Evolutionary conservation across 2,797 vertebrate species (phyloP).

Genomic region (Acanthurus leucopareius): DNA sequence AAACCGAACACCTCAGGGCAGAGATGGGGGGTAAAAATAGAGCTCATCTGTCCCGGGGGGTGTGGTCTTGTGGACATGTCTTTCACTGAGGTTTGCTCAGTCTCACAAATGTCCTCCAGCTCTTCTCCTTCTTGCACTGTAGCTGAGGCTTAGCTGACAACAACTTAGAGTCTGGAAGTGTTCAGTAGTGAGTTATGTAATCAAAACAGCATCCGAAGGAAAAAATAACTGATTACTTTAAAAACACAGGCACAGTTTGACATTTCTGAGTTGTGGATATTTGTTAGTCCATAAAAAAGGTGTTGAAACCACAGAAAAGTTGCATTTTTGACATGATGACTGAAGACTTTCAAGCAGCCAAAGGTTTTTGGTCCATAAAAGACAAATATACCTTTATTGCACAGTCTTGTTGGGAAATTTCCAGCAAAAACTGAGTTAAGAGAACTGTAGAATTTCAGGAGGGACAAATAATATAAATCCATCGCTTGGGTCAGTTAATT

Average conservation of each 20-base stretch:
- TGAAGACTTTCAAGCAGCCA: not conserved
- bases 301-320: not conserved
- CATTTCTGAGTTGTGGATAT: not conserved
- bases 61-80: conserved; percentile 37
- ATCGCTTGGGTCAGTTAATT: too few relatives aligned
- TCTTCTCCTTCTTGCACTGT: not conserved
- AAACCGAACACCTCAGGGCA: conserved; percentile 80
- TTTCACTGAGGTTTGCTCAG: conserved; percentile 10
- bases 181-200: too few relatives aligned
- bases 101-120: conserved; percentile 42
- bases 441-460: not conserved
- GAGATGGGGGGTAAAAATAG: conserved; percentile 84
- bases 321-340: not conserved
- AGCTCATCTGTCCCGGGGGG: conserved; percentile 79
- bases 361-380: not conserved
- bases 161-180: conserved; percentile 7
- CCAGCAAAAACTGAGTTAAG: not conserved
- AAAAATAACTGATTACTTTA: not conserved
- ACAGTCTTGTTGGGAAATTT: not conserved
- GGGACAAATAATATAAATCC: not conserved
- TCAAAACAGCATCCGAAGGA: too few relatives aligned
- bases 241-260: too few relatives aligned
- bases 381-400: not conserved
- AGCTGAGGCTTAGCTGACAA: conserved; percentile 6
- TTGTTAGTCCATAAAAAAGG: too few relatives aligned